A percentile compares a stretch with the other conserved stretches of the same genome.
phyloP scores from a whole-genome alignment of 2,113 vertebrate genomes.

The Oryzias celebensis region DNA sequence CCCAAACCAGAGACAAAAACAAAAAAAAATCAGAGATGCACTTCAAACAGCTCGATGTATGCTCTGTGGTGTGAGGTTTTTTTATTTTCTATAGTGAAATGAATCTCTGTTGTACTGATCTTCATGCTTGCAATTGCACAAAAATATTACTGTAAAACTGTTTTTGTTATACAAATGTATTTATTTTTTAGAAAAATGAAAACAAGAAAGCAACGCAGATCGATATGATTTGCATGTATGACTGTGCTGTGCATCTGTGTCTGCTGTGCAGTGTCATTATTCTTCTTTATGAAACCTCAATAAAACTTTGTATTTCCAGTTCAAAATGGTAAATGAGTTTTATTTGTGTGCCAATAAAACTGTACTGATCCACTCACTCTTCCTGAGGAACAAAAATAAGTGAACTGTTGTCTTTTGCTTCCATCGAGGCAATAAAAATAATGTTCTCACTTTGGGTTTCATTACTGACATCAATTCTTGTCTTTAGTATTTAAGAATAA shows the following conservation, averaged over 20 bases:
- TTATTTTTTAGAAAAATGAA: slow-evolving; percentile 2
- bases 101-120: slow-evolving; percentile 4
- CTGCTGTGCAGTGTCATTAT: slow-evolving; percentile 12
- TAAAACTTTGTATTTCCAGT: slow-evolving; percentile 23
- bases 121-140: background rate
- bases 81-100: slow-evolving; percentile 3
- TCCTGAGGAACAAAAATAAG: too few species aligned
- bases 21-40: background rate
- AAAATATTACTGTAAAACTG: background rate
- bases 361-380: too few species aligned
- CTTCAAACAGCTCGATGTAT: background rate
- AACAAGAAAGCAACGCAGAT: background rate
- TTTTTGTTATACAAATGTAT: slow-evolving; percentile 12
- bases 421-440: too few species aligned
- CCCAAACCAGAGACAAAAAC: background rate
- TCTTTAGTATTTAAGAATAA: too few species aligned
- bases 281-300: slow-evolving; percentile 5
- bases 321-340: slow-evolving; percentile 7
- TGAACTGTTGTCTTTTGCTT: too few species aligned
- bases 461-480: too few species aligned
- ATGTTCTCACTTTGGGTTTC: too few species aligned
- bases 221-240: background rate
- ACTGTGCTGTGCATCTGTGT: background rate
- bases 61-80: slow-evolving; percentile 1
- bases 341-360: background rate